Evolutionary conservation across 2,113 vertebrate genomes (phyloP), one percentile per base, ranked within the genome.

Genomic region (Lepus europaeus): DNA sequence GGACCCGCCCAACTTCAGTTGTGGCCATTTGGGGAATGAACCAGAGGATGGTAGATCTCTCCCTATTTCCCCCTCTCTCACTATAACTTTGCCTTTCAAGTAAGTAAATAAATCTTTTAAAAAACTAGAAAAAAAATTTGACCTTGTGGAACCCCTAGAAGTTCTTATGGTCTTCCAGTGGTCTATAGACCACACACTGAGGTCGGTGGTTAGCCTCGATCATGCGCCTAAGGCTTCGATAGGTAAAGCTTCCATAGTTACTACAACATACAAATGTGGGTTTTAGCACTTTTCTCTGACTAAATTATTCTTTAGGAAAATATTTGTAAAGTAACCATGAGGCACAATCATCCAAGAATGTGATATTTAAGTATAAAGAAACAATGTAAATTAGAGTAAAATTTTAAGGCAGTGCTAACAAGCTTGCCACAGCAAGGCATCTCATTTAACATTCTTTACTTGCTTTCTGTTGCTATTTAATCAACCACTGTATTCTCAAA

Each of bases 221-320:
- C 61, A n/a, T 9, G 13, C 51, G 29, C n/a, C 51, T 68, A 56
- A 27, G 20, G 36, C 51, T 31, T 92, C 64, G 63, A 59, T 0
- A 66, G 29, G 0, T 19, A 74, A 72, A 22, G 12, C 49, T 72
- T 83, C 10, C 20, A 29, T 1, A 70, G 74, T 36, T 13, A 68
- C 56, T 76, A 61, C 45, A 76, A 77, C 10, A 51, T 0, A 51
- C 3, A 89, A 16, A 63, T 10, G 74, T 5, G 27, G 49, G 33
- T 39, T 72, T 84, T 29, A 88, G 33, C 7, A 17, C 3, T 82
- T 77, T 45, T 53, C n/a, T 29, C 9, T n/a, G 59, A 72, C 7
- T 59, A 83, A 63, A 36, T 51, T 72, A 92, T 45, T 92, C 61
- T 84, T 85, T 84, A 81, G 74, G 76, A 56, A 86, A 89, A 93